Base-by-base conservation (phyloP, 1,140 invertebrate genomes). In the Drosophila virilis region DNA sequence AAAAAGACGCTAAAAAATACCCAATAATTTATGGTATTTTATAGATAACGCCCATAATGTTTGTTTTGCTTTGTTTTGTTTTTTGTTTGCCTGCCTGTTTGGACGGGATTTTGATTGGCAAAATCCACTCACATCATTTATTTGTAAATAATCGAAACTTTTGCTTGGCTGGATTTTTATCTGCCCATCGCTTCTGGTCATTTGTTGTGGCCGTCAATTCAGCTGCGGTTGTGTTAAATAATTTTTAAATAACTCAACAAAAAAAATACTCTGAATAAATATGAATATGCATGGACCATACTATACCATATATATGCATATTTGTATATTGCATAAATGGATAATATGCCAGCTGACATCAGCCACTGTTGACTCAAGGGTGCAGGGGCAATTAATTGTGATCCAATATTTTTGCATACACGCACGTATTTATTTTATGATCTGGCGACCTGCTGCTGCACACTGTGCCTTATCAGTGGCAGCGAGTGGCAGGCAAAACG, bases 241-340 rank as follows among this genome's bases (percentile, higher is more conserved):
- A 61, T 66, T 76, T 71, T 76, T 60, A 50, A 66, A 76, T 72
- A 72, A 66, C 55, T 12, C 51, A 17, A 52, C 58, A 71, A 42
- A 17, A 59, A 64, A 71, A 46, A 55, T 9, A 40, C 17, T 15
- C 51, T 15, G 37, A 51, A 58, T 52, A 72, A 58, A 65, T 64
- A 65, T 40, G 37, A 13, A 57, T 43, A 42, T 43, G 33, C 8
- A 62, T 22, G 6, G 2, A 50, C 45, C 12, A 28, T 28, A 28
- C 22, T 13, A 35, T 22, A 48, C 8, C 10, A 12, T 43, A 45
- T 37, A 66, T 17, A 12, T 55, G 15, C 10, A 66, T 32, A 35
- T 45, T 22, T 51, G 50, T 35, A 38, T 61, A 45, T 45, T 52
- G 40, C 22, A 55, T 57, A 35, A 15, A 28, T 43, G 35, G 17